A percentile compares a stretch with the other conserved stretches of the same genome.
phyloP scores from a whole-genome alignment of 1,140 invertebrate species.

The Eufriesea mexicana region DNA sequence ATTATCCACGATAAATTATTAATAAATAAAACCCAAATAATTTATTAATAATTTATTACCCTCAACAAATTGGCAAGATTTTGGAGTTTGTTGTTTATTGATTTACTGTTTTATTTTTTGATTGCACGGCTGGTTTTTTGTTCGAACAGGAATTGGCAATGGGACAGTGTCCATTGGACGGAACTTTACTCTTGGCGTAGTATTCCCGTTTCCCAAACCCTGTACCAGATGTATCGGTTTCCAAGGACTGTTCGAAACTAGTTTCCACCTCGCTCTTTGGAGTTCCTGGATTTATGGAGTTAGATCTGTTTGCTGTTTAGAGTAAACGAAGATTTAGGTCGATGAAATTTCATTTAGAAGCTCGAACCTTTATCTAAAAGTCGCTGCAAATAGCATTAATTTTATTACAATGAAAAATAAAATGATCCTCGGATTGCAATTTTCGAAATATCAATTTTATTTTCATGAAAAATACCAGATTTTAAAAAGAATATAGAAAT shows the following conservation, averaged over 20 bases:
- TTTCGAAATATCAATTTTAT: background rate
- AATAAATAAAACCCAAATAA: too few relatives aligned
- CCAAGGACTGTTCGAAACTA: conserved; percentile 27
- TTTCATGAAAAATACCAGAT: too few relatives aligned
- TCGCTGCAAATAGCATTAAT: background rate
- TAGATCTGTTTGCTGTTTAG: background rate
- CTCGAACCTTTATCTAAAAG: background rate
- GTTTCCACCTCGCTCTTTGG: background rate
- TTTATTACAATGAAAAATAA: too few relatives aligned
- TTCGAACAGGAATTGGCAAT: background rate
- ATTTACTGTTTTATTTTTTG: background rate
- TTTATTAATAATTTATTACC: background rate
- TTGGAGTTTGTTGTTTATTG: background rate
- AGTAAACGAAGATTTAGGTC: background rate
- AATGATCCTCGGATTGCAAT: background rate
- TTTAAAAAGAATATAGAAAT: too few relatives aligned
- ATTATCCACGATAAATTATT: background rate
- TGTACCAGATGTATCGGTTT: conserved; percentile 17
- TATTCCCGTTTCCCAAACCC: background rate
- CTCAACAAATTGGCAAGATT: background rate
- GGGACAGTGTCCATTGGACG: background rate
- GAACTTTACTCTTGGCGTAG: background rate
- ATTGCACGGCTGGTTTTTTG: background rate
- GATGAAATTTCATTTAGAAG: background rate
- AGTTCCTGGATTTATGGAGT: conserved; percentile 9